A percentile compares a stretch with the other conserved stretches of the same genome.
These are phyloP conservation scores for Gallinago undulata DNA, from an alignment of 2,113 vertebrate species.

Conservation along the genomic window DNA sequence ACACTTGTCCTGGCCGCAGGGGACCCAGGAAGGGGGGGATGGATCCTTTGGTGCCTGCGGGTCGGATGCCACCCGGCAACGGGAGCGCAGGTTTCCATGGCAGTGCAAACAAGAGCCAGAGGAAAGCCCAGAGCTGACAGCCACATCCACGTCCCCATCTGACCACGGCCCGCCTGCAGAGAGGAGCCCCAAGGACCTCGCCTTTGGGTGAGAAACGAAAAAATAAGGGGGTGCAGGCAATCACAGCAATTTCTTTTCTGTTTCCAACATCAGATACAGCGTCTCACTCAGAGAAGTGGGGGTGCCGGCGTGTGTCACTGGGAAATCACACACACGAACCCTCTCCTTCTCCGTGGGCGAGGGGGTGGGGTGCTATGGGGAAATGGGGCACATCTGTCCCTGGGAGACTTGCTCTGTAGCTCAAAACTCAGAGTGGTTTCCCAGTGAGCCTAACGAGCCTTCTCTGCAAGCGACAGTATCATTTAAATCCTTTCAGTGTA, in stretches of 20 bases:
- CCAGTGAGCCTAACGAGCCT: not conserved
- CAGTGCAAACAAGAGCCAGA: not conserved
- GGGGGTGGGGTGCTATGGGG: not conserved
- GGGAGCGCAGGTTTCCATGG: not conserved
- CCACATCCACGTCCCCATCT: not conserved
- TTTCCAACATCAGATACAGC: accelerated
- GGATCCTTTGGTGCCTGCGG: not conserved
- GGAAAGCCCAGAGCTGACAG: not conserved
- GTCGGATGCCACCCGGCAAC: not conserved
- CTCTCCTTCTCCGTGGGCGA: accelerated
- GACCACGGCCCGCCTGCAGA: accelerated
- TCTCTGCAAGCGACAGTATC: not conserved
- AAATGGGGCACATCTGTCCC: not conserved
- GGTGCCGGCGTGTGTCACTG: accelerated
- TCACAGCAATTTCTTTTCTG: not conserved
- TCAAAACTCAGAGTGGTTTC: not conserved
- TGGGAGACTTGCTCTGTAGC: not conserved
- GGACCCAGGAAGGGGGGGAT: not conserved
- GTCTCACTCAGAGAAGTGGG: accelerated
- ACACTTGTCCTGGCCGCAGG: accelerated
- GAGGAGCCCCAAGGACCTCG: not conserved
- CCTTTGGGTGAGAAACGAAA: not conserved
- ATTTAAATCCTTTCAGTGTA: not conserved
- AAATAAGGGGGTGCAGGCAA: not conserved
- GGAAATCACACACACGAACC: not conserved